Base-by-base conservation (phyloP, 23 tunicate genomes). In the Diplosoma virens region DNA sequence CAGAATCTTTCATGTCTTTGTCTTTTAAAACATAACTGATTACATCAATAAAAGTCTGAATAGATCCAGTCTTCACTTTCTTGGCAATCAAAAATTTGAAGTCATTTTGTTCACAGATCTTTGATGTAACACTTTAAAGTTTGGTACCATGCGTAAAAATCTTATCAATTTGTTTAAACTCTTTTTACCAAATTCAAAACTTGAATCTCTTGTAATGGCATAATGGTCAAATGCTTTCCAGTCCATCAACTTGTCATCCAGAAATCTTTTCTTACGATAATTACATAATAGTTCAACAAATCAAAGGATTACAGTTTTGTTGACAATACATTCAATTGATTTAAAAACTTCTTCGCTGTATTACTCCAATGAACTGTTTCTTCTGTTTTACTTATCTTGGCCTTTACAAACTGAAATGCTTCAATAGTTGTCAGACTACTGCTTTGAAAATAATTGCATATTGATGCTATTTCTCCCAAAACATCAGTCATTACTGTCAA, bases 1-100 rank as follows among this genome's bases (percentile, higher is more conserved):
- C 50, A 41, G 50, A 41, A 41, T 41, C 50, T 41, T 41, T 41
- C 14, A 41, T 41, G 14, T 41, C 14, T 41, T 41, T 41, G 14
- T 41, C 50, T 41, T 41, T 41, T 41, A 41, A 41, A 41, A 41
- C 50, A 41, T 41, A 41, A 41, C 14, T 41, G 50, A 41, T 41
- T 41, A 41, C 50, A 41, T 41, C 50, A 14, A 36, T 7, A 64
- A 64, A 64, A 29, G 71, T 28, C 63, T 56, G 63, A 56, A 56
- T 56, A 56, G 63, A 56, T 41, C 50, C 50, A 41, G 50, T 41
- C 50, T 41, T 41, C 50, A 41, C 50, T 41, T 41, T 41, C 14
- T 7, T 14, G 11, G 50, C 50, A 41, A 41, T 41, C 50, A 41
- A 41, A 41, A 41, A 41, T 41, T 41, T n/a, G n/a, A n/a, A n/a